A percentile compares a stretch with the other conserved stretches of the same genome.
phyloP scores from a whole-genome alignment of 2,888 invertebrate species.

The Cephus sareptanus region DNA sequence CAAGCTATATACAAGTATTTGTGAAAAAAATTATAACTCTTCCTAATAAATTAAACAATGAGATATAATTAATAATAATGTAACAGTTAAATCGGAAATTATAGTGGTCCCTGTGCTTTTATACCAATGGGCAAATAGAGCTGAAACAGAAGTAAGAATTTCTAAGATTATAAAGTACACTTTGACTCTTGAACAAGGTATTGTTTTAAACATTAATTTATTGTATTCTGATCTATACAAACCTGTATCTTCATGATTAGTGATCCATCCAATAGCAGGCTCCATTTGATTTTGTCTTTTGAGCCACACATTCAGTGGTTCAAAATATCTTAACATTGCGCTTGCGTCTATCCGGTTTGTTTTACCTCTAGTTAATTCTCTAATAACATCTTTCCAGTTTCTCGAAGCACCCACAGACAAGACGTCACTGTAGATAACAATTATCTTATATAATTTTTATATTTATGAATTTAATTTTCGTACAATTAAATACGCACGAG shows the following conservation, averaged over 20 bases:
- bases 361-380: constrained; percentile 76
- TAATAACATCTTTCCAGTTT: constrained; percentile 78
- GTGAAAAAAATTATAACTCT: background rate
- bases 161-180: constrained; percentile 44
- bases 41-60: background rate
- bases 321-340: constrained; percentile 84
- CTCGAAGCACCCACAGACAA: constrained; percentile 77
- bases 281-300: constrained; percentile 80
- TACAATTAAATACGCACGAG: constrained; percentile 68
- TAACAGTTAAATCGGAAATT: background rate
- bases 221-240: constrained; percentile 66
- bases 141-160: constrained; percentile 50
- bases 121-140: constrained; percentile 62
- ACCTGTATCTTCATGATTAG: constrained; percentile 75
- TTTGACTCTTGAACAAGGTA: constrained; percentile 3
- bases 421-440: constrained; percentile 69
- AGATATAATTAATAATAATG: background rate
- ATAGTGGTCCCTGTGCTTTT: constrained; percentile 1
- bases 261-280: constrained; percentile 80
- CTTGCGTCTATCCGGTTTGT: constrained; percentile 80
- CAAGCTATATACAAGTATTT: background rate
- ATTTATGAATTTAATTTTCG: background rate
- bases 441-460: background rate
- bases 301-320: constrained; percentile 83
- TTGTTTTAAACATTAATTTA: constrained; percentile 3